Conservation (phyloP, 2,113 vertebrate species). For the Scopus umbretta region DNA sequence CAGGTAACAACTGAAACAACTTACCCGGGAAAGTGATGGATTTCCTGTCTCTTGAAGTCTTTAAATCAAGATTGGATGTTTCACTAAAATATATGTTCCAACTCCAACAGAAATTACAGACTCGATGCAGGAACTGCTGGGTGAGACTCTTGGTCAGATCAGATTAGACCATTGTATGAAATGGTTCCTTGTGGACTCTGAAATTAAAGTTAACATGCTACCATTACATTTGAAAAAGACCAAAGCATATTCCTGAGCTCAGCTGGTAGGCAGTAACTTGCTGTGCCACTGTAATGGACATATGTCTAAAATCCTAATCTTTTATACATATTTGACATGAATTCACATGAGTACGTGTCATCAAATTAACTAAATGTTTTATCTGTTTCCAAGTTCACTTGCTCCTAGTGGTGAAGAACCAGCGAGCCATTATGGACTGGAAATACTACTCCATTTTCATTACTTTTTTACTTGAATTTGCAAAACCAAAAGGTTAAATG, state of each 20-base stretch:
- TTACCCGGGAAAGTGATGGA: not conserved
- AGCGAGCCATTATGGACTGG: not conserved
- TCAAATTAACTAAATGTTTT: not conserved
- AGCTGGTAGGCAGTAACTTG: not conserved
- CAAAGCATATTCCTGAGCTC: not conserved
- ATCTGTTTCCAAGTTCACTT: not conserved
- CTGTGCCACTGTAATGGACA: not conserved
- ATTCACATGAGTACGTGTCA: not conserved
- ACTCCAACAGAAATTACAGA: not conserved
- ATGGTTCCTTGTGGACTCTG: not conserved
- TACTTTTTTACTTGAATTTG: not conserved
- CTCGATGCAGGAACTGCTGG: not conserved
- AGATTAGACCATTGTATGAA: not conserved
- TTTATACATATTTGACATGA: not conserved
- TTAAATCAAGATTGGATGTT: conserved; percentile 23
- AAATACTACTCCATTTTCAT: not conserved
- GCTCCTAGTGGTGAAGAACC: not conserved
- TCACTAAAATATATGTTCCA: not conserved
- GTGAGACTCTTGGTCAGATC: not conserved
- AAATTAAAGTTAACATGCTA: not conserved
- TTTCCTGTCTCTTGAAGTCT: conserved; percentile 8
- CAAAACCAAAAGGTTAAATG: not conserved
- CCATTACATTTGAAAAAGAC: not conserved
- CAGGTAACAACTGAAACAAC: conserved; percentile 1
- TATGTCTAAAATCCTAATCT: not conserved